These are phyloP conservation scores for Euura saliciscinereae DNA, from an alignment of 1,140 invertebrate genomes.

Conservation along the genomic window DNA sequence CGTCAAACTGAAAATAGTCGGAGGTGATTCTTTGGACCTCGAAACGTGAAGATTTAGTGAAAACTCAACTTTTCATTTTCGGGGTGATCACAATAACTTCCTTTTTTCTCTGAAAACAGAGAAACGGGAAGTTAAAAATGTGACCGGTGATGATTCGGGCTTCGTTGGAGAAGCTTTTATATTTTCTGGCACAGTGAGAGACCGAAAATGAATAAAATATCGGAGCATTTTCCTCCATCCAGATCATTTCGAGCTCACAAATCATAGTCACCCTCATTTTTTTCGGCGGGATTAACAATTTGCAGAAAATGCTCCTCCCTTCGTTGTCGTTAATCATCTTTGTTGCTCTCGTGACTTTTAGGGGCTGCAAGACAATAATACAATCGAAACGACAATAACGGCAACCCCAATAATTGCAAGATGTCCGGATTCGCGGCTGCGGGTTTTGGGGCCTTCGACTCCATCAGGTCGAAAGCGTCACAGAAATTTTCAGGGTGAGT, in stretches of 20 bases:
- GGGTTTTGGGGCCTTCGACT: slow-evolving; percentile 53
- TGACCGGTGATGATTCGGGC: neutral
- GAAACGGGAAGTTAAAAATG: neutral
- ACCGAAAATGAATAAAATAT: neutral
- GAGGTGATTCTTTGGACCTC: too few species aligned
- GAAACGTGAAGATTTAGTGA: too few species aligned
- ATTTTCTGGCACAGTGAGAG: neutral
- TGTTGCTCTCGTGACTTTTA: slow-evolving; percentile 17
- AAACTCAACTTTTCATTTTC: too few species aligned
- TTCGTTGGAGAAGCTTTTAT: neutral
- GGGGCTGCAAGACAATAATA: slow-evolving; percentile 53
- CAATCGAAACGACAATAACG: slow-evolving; percentile 22
- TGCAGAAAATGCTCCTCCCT: neutral
- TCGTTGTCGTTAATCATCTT: neutral
- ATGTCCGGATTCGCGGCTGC: slow-evolving; percentile 58
- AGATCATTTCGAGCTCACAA: too few species aligned
- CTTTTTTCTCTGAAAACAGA: too few species aligned
- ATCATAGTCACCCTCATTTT: too few species aligned
- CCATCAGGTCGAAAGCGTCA: slow-evolving; percentile 49
- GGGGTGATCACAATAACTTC: too few species aligned
- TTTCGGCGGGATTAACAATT: neutral
- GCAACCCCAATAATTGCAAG: slow-evolving; percentile 61
- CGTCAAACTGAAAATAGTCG: too few species aligned
- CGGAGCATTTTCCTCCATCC: neutral
- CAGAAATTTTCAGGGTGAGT: slow-evolving; percentile 51